These are phyloP conservation scores for Pterobdella sp. DNA, from an alignment of 2,888 invertebrate genomes.

Conservation along the genomic window DNA sequence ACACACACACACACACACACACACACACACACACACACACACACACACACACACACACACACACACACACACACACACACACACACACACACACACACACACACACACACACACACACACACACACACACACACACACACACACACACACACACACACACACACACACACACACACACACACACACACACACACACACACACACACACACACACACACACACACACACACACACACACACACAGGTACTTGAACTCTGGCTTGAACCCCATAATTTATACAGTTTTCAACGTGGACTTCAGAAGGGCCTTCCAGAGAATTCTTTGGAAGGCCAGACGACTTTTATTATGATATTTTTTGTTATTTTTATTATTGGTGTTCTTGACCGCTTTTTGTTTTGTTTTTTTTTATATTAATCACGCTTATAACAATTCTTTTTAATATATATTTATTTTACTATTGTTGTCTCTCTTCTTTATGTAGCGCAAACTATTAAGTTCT, in stretches of 20 bases:
- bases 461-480: no score
- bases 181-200: slow-evolving; percentile 12
- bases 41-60: neutral
- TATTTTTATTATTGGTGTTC: neutral
- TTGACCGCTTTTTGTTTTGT: neutral
- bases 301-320: slow-evolving; percentile 26
- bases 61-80: slow-evolving; percentile 19
- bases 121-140: slow-evolving; percentile 16
- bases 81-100: slow-evolving; percentile 22
- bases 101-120: slow-evolving; percentile 19
- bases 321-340: slow-evolving; percentile 5
- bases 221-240: neutral
- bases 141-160: slow-evolving; percentile 16
- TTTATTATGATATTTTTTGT: neutral
- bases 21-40: neutral
- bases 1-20: neutral
- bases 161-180: slow-evolving; percentile 16
- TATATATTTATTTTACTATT: no score
- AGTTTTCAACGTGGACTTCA: slow-evolving; percentile 22
- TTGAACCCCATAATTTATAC: slow-evolving; percentile 29
- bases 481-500: no score
- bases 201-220: slow-evolving; percentile 14
- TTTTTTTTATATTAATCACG: neutral
- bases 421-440: no score
- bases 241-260: slow-evolving; percentile 19